Percentiles rank a stretch among this genome's conserved stretches.
phyloP scores from a whole-genome alignment of 2,888 invertebrate species.

The Drosophila atroscutellata region DNA sequence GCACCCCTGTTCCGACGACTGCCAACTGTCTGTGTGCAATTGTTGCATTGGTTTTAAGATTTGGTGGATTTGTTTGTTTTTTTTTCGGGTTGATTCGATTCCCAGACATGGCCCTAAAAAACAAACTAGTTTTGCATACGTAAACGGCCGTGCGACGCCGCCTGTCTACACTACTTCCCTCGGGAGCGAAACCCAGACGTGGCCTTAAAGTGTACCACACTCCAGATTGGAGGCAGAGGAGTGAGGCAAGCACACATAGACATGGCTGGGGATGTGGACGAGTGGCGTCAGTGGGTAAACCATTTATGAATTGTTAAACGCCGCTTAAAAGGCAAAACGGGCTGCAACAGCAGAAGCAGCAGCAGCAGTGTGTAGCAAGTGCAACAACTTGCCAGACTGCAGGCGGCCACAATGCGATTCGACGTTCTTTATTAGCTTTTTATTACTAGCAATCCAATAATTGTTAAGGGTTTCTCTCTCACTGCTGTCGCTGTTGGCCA shows the following conservation, averaged over 20 bases:
- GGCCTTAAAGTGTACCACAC: constrained; percentile 67
- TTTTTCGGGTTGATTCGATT: constrained; percentile 65
- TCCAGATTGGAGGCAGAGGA: constrained; percentile 8
- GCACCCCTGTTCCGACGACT: neutral
- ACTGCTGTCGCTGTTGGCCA: constrained; percentile 58
- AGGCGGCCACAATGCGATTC: constrained; percentile 15
- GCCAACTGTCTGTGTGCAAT: constrained; percentile 31
- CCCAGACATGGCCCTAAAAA: constrained; percentile 78
- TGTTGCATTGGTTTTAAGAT: constrained; percentile 67
- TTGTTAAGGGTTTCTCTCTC: constrained; percentile 61
- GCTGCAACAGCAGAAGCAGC: neutral
- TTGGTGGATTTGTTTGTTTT: constrained; percentile 49
- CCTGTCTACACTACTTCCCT: constrained; percentile 80
- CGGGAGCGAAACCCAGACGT: constrained; percentile 49
- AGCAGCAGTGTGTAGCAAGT: constrained; percentile 48
- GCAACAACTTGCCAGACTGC: constrained; percentile 62
- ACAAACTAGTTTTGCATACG: constrained; percentile 80
- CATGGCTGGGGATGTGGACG: constrained; percentile 53
- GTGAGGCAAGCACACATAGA: constrained; percentile 15
- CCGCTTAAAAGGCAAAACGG: constrained; percentile 43
- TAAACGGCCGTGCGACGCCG: constrained; percentile 60
- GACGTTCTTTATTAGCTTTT: constrained; percentile 76
- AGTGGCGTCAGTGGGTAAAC: constrained; percentile 75
- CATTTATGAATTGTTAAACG: constrained; percentile 80
- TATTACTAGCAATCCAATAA: constrained; percentile 73